Conservation (phyloP, 2,888 invertebrate species). For the Physocephala rufipes region DNA sequence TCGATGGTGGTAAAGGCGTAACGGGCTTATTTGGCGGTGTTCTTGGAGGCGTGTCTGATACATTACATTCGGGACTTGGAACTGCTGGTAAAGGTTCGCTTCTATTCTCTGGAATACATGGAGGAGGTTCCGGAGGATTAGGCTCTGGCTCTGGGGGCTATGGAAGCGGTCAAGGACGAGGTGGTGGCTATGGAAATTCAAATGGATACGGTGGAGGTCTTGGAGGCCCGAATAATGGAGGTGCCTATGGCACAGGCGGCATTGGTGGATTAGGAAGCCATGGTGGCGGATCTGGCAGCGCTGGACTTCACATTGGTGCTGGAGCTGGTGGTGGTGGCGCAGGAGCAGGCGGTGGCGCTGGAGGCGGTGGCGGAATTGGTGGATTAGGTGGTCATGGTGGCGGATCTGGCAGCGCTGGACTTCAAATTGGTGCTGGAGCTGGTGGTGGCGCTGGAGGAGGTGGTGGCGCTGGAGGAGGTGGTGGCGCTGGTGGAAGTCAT, state of each 20-base stretch:
- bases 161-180: background rate
- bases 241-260: constrained; percentile 16
- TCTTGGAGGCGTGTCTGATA: constrained; percentile 33
- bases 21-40: constrained; percentile 37
- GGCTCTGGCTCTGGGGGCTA: background rate
- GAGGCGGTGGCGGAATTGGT: constrained; percentile 3
- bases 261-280: constrained; percentile 34
- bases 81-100: constrained; percentile 29
- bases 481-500: constrained; percentile 10
- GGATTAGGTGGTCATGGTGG: constrained; percentile 21
- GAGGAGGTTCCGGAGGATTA: constrained; percentile 15
- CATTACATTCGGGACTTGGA: constrained; percentile 29
- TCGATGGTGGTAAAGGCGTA: constrained; percentile 26
- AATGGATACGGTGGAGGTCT: background rate
- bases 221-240: constrained; percentile 29
- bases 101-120: constrained; percentile 14
- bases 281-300: constrained; percentile 30
- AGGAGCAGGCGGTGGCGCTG: constrained; percentile 22
- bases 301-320: constrained; percentile 29
- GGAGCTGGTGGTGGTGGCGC: constrained; percentile 2
- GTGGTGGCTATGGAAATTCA: constrained; percentile 9
- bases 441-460: constrained; percentile 22
- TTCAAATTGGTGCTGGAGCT: constrained; percentile 28
- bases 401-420: constrained; percentile 1
- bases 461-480: constrained; percentile 33